Evolutionary conservation across 1,140 invertebrate species (phyloP).

Genomic region (Eumaeus atala): DNA sequence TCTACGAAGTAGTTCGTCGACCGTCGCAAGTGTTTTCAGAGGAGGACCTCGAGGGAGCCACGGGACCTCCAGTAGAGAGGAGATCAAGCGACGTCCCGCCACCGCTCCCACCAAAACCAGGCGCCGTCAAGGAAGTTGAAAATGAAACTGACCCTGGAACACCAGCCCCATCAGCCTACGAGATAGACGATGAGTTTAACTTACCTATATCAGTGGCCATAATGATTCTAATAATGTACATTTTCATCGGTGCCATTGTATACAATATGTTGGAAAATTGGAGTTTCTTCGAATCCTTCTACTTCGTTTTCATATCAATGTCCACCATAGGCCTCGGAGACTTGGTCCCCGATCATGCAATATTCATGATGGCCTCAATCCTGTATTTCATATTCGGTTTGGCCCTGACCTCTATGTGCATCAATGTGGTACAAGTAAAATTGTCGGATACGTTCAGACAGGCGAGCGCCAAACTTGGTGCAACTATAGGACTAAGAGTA

Average conservation of each 20-base stretch:
- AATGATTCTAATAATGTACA: constrained; percentile 86
- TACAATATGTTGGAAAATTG: constrained; percentile 88
- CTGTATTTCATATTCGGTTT: constrained; percentile 95
- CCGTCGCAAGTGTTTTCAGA: constrained; percentile 81
- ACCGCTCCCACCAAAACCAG: constrained; percentile 57
- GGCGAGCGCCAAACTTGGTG: constrained; percentile 89
- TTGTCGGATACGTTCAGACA: constrained; percentile 88
- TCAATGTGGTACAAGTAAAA: constrained; percentile 94
- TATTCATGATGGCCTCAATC: constrained; percentile 94
- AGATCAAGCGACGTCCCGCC: constrained; percentile 55
- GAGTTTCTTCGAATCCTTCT: constrained; percentile 92
- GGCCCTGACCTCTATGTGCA: constrained; percentile 96
- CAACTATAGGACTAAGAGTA: constrained; percentile 87
- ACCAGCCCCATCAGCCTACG: constrained; percentile 81
- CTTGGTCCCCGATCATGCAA: constrained; percentile 89
- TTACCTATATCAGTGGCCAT: constrained; percentile 91
- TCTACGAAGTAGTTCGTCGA: constrained; percentile 84
- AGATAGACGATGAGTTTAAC: constrained; percentile 95
- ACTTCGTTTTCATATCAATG: constrained; percentile 96
- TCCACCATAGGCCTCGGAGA: constrained; percentile 96
- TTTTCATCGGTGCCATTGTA: constrained; percentile 86
- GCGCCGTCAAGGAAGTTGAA: constrained; percentile 37
- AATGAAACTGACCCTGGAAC: constrained; percentile 77
- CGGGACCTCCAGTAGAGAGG: constrained; percentile 38
- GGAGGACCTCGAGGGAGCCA: constrained; percentile 49